Evolutionary conservation across 2,797 vertebrate species (phyloP).

Genomic region (Thaleichthys pacificus): DNA sequence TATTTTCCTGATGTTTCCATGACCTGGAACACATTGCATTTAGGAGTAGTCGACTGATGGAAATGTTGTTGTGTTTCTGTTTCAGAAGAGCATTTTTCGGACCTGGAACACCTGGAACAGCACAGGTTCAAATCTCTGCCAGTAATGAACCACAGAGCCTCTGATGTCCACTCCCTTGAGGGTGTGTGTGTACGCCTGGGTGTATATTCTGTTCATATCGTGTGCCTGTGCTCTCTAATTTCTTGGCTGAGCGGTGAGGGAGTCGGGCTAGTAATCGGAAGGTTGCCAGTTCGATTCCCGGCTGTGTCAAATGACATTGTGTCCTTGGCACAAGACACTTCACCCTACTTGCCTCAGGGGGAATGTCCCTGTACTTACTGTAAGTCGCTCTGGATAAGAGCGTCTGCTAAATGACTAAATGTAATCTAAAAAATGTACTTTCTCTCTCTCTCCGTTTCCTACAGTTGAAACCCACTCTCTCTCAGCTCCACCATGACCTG

Average conservation of each 20-base stretch:
- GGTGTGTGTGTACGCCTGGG: slow-evolving; percentile 54
- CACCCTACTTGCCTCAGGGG: too few relatives aligned
- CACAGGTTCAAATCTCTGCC: slow-evolving; percentile 80
- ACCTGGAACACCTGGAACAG: slow-evolving; percentile 70
- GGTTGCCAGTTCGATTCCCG: too few relatives aligned
- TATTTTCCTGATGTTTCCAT: slow-evolving; percentile 65
- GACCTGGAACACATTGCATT: slow-evolving; percentile 32
- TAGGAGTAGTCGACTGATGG: slow-evolving; percentile 54
- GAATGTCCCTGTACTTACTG: too few relatives aligned
- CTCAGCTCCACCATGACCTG: slow-evolving; percentile 77
- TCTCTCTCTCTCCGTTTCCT: slow-evolving; percentile 13
- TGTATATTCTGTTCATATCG: not conserved
- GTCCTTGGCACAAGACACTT: too few relatives aligned
- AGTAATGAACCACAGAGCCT: slow-evolving; percentile 78
- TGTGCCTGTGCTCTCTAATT: too few relatives aligned
- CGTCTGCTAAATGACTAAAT: too few relatives aligned
- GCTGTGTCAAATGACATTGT: too few relatives aligned
- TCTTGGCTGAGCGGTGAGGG: too few relatives aligned
- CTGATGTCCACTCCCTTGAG: slow-evolving; percentile 77
- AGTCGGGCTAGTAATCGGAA: too few relatives aligned
- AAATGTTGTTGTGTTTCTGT: slow-evolving; percentile 54
- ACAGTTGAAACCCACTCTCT: slow-evolving; percentile 78
- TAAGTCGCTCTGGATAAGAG: too few relatives aligned
- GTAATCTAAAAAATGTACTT: too few relatives aligned
- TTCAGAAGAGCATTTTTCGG: slow-evolving; percentile 78